A percentile compares a stretch with the other conserved stretches of the same genome.
Evolutionary conservation across 2,888 invertebrate species (phyloP).

Genomic region (Clostera curtula): DNA sequence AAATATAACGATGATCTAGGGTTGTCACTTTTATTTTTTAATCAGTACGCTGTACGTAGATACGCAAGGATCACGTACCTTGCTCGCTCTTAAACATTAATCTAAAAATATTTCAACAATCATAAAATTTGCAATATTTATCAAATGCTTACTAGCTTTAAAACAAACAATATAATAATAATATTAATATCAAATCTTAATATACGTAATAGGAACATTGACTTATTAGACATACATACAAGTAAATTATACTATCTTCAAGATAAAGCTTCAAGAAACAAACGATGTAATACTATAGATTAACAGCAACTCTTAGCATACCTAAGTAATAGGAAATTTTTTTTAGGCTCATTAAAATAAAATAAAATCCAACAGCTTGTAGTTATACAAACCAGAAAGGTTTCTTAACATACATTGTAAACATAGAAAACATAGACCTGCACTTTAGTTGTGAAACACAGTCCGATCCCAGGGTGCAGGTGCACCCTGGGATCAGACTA

Average conservation of each 20-base stretch:
- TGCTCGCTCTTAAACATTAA: neutral
- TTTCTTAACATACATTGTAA: neutral
- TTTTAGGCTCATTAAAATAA: constrained; percentile 1
- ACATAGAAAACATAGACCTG: neutral
- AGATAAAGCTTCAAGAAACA: constrained; percentile 1
- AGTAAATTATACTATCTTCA: neutral
- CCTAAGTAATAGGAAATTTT: neutral
- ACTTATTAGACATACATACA: neutral
- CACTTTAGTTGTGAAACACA: neutral
- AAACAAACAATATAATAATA: neutral
- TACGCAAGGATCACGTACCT: too few relatives aligned
- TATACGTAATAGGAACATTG: constrained; percentile 1
- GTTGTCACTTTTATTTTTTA: constrained; percentile 5
- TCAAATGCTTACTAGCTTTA: constrained; percentile 1
- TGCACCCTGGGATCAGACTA: too few relatives aligned
- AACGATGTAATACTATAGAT: neutral
- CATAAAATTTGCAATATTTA: constrained; percentile 1
- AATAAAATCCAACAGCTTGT: neutral
- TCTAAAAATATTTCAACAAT: constrained; percentile 1
- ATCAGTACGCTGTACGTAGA: too few relatives aligned
- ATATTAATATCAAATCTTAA: neutral
- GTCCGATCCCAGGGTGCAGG: too few relatives aligned
- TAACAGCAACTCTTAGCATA: constrained; percentile 1
- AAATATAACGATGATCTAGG: constrained; percentile 4
- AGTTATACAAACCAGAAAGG: neutral